Evolutionary conservation across 2,797 vertebrate genomes (phyloP), one percentile per base, ranked within the genome.

Genomic region (Oryzias sinensis): DNA sequence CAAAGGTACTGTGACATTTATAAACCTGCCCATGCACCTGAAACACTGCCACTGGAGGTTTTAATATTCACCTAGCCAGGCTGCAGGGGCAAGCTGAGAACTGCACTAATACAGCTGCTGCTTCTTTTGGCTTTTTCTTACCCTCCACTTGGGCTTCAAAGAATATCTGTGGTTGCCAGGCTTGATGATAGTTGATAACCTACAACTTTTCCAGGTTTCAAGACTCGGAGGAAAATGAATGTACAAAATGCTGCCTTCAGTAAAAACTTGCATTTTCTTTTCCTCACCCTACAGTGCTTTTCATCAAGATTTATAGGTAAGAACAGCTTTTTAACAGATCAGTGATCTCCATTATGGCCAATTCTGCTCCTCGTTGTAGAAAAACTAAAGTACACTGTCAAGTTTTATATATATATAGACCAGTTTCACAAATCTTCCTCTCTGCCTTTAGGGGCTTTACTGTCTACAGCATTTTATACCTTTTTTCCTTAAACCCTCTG

Each of bases 11-110:
- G 33, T 78, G 74, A 77, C 76, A 84, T 85, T 80, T 72, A 79
- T 83, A 79, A 82, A 80, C 68, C 67, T 82, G 70, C 53, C 62
- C 70, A 79, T 86, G 71, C 77, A 79, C 78, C 67, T 60, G 58
- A 59, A 44, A 79, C 53, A 49, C 65, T 70, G 68, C 70, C 59
- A 47, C 41, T 6, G 11, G 65, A 11, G 41, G 76, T 83, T 80
- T 85, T 63, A 83, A 68, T 85, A 81, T 82, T 88, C 84, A 77
- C 75, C 72, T 62, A 25, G 61, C 62, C 18, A 64, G 60, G 49
- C 71, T 33, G 43, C 59, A 61, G 59, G 77, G 50, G 62, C 5
- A 1, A 45, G 33, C 33, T 59, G 51, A 57, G 56, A 51, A 55
- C 62, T 68, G 78, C 81, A 69, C 67, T 76, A 70, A 86, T 82